Conservation (phyloP, 2,797 vertebrate genomes). For the Sebastes elongatus region DNA sequence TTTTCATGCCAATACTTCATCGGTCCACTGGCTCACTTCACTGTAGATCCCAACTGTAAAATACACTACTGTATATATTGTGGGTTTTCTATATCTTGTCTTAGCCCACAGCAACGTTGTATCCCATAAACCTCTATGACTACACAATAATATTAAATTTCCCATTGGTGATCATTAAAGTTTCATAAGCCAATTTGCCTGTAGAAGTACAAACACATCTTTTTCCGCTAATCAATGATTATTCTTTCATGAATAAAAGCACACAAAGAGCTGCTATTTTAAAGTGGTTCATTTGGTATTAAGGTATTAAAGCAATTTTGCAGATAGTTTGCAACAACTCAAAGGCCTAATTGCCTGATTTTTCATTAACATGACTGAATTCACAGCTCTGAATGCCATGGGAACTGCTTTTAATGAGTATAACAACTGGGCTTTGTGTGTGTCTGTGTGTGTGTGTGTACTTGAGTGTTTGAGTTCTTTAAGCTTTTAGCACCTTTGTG, state of each 20-base stretch:
- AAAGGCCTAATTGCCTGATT: constrained; percentile 32
- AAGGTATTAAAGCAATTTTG: constrained; percentile 11
- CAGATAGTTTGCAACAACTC: constrained; percentile 25
- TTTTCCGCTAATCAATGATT: neutral
- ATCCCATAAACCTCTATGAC: neutral
- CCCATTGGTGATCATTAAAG: constrained; percentile 32
- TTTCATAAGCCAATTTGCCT: constrained; percentile 16
- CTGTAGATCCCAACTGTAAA: constrained; percentile 7
- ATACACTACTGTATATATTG: neutral
- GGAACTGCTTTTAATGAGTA: constrained; percentile 36
- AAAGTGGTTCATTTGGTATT: neutral
- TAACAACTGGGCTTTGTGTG: too few species aligned
- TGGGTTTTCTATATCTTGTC: neutral
- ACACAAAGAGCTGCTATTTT: neutral
- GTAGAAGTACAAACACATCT: neutral
- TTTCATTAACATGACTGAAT: constrained; percentile 35
- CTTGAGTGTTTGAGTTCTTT: neutral
- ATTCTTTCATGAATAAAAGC: constrained; percentile 1
- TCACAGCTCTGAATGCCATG: constrained; percentile 24
- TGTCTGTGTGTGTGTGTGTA: neutral
- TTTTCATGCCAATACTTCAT: neutral
- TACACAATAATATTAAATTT: constrained; percentile 2
- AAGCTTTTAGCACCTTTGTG: neutral
- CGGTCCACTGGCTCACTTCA: neutral
- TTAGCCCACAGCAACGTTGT: neutral